Base-by-base conservation (phyloP, 2,113 vertebrate genomes). In the Syngnathoides biaculeatus region DNA sequence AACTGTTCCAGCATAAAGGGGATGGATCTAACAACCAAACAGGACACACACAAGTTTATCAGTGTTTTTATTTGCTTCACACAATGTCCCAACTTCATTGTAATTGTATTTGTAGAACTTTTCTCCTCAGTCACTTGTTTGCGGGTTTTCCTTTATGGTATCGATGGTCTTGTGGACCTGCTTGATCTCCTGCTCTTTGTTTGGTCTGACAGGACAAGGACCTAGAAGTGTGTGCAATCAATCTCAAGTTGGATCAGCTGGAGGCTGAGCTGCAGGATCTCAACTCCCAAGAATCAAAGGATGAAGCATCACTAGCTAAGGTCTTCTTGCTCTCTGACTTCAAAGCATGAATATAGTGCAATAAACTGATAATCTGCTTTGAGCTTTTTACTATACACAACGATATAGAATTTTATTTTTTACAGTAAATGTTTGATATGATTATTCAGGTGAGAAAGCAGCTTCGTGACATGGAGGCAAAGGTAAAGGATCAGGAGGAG, bases 401-500 rank as follows among this genome's bases (percentile, higher is more conserved):
- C 2, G 24, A n/a, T 22, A 20, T 24, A 17, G 30, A 55, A 55
- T 12, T 4, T 26, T 4, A 24, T 40, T 61, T 11, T 14, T 43
- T 62, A 30, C 40, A 43, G n/a, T 45, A 45, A 63, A 1, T 11
- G 24, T 24, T 6, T 63, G 14, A 30, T 57, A 7, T 39, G 11
- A 10, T 45, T 5, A 0, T 61, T 22, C 48, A 88, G 86, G n/a
- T 88, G 57, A 94, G 93, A 87, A 98, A 98, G 86, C 96, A 97
- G 86, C 92, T 97, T 26, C 92, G 95, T 5, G 95, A 98, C 83
- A 83, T 98, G 77, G 96, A 99, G 81, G 95, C 95, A 4, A 97
- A 95, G 80, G 94, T 94, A 74, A 98, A 98, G 75, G 97, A 98
- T 83, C 97, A 99, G 86, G 97, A 99, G 84, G 97, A 99, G 73